phyloP scores from a whole-genome alignment of 64 coral and sea anemone species.

The Montipora cactus region DNA sequence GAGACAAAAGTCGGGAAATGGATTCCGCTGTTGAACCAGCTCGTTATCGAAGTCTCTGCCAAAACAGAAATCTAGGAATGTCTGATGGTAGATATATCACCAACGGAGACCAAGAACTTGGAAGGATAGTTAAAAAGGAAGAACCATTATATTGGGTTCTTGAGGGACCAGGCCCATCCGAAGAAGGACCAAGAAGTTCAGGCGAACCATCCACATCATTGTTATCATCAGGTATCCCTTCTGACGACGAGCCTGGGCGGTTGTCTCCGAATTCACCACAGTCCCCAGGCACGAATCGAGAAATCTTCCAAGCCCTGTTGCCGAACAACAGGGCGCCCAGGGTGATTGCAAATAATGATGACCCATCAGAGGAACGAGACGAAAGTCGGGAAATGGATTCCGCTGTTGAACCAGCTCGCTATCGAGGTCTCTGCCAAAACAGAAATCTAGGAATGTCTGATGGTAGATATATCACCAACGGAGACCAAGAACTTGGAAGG shows the following conservation, averaged over 20 bases:
- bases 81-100: background rate
- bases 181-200: background rate
- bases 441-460: background rate
- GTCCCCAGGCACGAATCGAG: background rate
- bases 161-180: background rate
- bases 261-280: background rate
- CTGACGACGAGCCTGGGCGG: background rate
- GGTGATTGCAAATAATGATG: background rate
- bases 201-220: background rate
- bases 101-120: background rate
- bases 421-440: background rate
- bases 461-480: background rate
- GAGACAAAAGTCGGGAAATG: background rate
- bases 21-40: background rate
- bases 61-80: background rate
- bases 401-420: background rate
- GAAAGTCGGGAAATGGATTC: background rate
- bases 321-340: background rate
- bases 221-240: background rate
- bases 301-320: constrained; percentile 6
- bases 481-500: background rate
- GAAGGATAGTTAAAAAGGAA: background rate
- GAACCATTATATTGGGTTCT: constrained; percentile 11
- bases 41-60: background rate
- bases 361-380: background rate